Conservation (phyloP, 92 coral and sea anemone species). For the Galaxea fascicularis region DNA sequence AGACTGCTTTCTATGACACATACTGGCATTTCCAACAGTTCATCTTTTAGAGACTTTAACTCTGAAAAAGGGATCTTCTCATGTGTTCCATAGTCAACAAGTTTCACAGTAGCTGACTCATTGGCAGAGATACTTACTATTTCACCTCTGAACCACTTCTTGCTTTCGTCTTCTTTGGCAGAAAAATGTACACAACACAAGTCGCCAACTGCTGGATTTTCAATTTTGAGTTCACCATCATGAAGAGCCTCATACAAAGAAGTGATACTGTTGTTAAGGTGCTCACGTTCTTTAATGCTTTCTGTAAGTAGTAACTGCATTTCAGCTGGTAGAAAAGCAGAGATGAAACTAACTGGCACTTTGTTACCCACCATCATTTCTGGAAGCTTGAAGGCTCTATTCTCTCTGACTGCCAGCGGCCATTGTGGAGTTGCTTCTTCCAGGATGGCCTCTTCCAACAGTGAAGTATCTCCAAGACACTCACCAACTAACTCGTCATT, state of each 20-base stretch:
- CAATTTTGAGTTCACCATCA: slow-evolving; percentile 57
- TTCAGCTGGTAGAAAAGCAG: slow-evolving; percentile 32
- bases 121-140: slow-evolving; percentile 62
- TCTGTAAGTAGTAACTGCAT: slow-evolving; percentile 42
- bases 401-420: background rate
- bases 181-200: slow-evolving; percentile 83
- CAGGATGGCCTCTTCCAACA: slow-evolving; percentile 13
- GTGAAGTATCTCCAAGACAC: slow-evolving; percentile 41
- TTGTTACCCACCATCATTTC: slow-evolving; percentile 22
- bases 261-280: slow-evolving; percentile 10
- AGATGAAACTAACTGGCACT: slow-evolving; percentile 28
- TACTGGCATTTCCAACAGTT: slow-evolving; percentile 68
- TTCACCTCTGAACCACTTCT: slow-evolving; percentile 85
- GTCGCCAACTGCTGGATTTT: slow-evolving; percentile 69
- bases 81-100: slow-evolving; percentile 82
- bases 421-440: slow-evolving; percentile 22
- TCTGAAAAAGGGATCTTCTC: slow-evolving; percentile 69
- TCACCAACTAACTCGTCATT: slow-evolving; percentile 32
- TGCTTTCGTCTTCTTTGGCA: slow-evolving; percentile 33
- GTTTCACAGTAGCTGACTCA: slow-evolving; percentile 66
- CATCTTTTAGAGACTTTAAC: slow-evolving; percentile 61
- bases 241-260: slow-evolving; percentile 59
- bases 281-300: slow-evolving; percentile 31
- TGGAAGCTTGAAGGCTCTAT: slow-evolving; percentile 23
- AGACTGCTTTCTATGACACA: slow-evolving; percentile 71